Conservation (phyloP, 2,888 invertebrate genomes). For the Cerceris rybyensis region DNA sequence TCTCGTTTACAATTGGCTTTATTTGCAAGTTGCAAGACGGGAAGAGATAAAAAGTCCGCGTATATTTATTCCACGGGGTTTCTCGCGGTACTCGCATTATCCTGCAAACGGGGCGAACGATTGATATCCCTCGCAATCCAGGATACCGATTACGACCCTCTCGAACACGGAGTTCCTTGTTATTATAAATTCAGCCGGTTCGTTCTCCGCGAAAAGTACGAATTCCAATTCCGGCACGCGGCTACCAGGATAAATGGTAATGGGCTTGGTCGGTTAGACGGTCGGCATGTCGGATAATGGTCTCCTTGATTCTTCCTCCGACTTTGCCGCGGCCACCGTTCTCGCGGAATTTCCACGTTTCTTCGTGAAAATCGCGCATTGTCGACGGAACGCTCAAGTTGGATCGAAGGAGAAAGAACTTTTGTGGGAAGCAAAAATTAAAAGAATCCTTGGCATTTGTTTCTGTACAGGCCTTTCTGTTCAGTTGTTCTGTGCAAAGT, state of each 20-base stretch:
- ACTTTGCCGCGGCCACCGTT: slow-evolving; percentile 16
- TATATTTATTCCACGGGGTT: background rate
- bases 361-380: slow-evolving; percentile 9
- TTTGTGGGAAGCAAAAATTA: too few species aligned
- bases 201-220: slow-evolving; percentile 63
- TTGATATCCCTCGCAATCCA: slow-evolving; percentile 36
- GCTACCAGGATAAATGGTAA: slow-evolving; percentile 70
- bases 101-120: slow-evolving; percentile 4
- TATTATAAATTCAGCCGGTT: slow-evolving; percentile 68
- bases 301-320: slow-evolving; percentile 58
- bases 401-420: too few species aligned
- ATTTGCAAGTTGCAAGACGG: too few species aligned
- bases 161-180: slow-evolving; percentile 61
- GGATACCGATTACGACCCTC: slow-evolving; percentile 36
- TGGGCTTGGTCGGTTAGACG: slow-evolving; percentile 65
- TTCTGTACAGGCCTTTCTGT: too few species aligned
- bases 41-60: background rate
- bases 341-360: slow-evolving; percentile 34
- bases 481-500: too few species aligned
- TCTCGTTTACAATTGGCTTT: too few species aligned
- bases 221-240: slow-evolving; percentile 70
- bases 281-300: slow-evolving; percentile 68
- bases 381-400: too few species aligned
- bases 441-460: too few species aligned
- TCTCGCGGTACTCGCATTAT: background rate